Evolutionary conservation across 2,797 vertebrate species (phyloP).

Genomic region (Chelidonichthys spinosus): DNA sequence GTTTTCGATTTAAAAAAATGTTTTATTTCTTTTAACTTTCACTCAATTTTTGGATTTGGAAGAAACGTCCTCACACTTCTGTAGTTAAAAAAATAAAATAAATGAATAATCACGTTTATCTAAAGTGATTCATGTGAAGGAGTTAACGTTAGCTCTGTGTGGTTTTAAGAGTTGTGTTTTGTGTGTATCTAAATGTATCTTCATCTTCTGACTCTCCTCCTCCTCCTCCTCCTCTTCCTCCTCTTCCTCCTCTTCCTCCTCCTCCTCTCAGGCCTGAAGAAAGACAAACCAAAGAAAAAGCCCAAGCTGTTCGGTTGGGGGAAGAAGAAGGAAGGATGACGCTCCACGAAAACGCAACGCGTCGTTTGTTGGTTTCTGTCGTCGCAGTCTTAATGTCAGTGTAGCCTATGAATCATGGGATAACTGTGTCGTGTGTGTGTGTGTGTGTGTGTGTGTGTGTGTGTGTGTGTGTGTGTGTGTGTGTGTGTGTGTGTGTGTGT

Average conservation of each 20-base stretch:
- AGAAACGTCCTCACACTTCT: too few species aligned
- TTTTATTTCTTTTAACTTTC: too few species aligned
- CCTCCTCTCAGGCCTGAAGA: conserved; percentile 76
- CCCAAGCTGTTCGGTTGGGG: conserved; percentile 77
- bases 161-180: background rate
- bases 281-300: conserved; percentile 82
- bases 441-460: conserved; percentile 18
- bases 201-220: background rate
- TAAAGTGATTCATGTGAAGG: too few species aligned
- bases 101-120: too few species aligned
- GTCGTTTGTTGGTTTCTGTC: conserved; percentile 14
- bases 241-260: background rate
- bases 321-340: conserved; percentile 73
- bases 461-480: conserved; percentile 7
- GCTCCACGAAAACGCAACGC: background rate
- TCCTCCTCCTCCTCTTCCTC: too few species aligned
- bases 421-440: conserved; percentile 20
- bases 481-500: conserved; percentile 16
- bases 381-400: conserved; percentile 45
- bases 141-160: too few species aligned
- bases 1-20: too few species aligned
- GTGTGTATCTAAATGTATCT: background rate
- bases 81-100: too few species aligned
- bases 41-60: too few species aligned
- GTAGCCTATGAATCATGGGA: conserved; percentile 53